phyloP scores from a whole-genome alignment of 1,140 invertebrate genomes.

The Hesperophylax magnus region DNA sequence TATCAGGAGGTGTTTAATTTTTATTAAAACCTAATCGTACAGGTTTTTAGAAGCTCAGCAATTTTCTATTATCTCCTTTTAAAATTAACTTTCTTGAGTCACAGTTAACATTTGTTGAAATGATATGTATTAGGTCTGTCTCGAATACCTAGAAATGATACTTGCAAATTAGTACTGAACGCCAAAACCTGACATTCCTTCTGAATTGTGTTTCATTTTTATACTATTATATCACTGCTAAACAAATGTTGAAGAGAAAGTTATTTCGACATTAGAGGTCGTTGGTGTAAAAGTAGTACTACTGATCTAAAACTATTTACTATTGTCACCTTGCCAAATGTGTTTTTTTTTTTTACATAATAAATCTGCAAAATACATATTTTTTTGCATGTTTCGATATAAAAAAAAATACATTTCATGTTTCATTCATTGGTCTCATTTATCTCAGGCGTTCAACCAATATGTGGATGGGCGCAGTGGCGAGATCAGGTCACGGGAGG shows the following conservation, averaged over 20 bases:
- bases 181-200: no score
- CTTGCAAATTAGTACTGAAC: no score
- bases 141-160: no score
- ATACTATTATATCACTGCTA: no score
- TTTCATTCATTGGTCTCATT: background rate
- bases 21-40: no score
- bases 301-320: constrained; percentile 13
- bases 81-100: no score
- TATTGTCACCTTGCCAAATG: constrained; percentile 12
- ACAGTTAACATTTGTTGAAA: no score
- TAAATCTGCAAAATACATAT: background rate
- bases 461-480: constrained; percentile 86
- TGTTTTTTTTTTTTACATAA: constrained; percentile 2
- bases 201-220: no score
- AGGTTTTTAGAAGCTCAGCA: no score
- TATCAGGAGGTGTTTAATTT: no score
- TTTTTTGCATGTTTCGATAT: background rate
- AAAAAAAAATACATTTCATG: background rate
- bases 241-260: background rate
- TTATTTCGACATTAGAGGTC: constrained; percentile 13
- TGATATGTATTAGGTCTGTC: no score
- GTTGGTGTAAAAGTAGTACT: background rate
- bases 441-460: constrained; percentile 75
- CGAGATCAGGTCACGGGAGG: constrained; percentile 81
- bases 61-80: no score